Percentiles rank a stretch among this genome's conserved stretches.
phyloP scores from a whole-genome alignment of 2,888 invertebrate species.

The Netelia virgata region DNA sequence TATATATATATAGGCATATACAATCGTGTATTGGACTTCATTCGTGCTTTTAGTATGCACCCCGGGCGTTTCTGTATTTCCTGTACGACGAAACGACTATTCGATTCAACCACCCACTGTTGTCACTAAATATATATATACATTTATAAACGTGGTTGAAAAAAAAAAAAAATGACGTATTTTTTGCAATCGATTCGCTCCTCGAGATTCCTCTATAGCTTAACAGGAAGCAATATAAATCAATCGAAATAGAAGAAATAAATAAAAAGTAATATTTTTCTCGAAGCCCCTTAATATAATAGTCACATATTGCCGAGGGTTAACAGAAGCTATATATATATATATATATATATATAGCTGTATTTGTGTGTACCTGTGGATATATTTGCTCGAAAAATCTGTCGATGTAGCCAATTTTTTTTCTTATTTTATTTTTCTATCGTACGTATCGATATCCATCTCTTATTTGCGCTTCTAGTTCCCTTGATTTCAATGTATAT shows the following conservation, averaged over 20 bases:
- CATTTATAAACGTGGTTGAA: not conserved
- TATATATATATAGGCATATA: not conserved
- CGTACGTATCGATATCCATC: not conserved
- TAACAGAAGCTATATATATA: not conserved
- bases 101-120: conserved; percentile 18
- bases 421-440: not conserved
- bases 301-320: too few relatives aligned
- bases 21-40: conserved; percentile 3
- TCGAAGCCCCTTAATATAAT: too few relatives aligned
- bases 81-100: conserved; percentile 36
- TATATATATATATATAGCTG: too few relatives aligned
- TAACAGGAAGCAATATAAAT: too few relatives aligned
- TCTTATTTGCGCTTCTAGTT: not conserved
- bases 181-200: not conserved
- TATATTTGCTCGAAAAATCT: not conserved
- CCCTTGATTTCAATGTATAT: not conserved
- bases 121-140: not conserved
- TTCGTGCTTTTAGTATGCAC: conserved; percentile 33
- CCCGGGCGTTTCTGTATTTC: conserved; percentile 34
- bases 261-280: too few relatives aligned
- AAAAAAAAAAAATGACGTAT: not conserved
- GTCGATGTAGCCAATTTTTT: not conserved
- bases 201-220: too few relatives aligned
- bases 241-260: too few relatives aligned
- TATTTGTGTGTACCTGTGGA: too few relatives aligned